Base-by-base conservation (phyloP, 1,140 invertebrate genomes). In the Cyclina sinensis region DNA sequence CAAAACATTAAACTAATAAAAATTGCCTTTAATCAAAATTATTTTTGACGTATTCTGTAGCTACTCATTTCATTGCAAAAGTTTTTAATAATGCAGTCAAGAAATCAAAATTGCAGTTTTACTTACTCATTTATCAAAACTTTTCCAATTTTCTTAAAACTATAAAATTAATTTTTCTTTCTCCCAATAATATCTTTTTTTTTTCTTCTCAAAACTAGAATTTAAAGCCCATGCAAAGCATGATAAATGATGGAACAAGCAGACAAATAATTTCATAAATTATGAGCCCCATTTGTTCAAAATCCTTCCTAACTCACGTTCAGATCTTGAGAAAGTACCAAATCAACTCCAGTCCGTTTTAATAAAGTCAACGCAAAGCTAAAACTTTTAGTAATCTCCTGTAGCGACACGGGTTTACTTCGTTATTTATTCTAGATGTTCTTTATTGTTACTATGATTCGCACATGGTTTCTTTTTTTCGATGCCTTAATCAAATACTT, bases 351-450 rank as follows among this genome's bases (percentile, higher is more conserved):
- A 11, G 54, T n/a, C 48, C 14, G 85, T 79, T 87, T 87, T 87
- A 87, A 87, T 87, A 87, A 87, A 87, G 85, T 87, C 85, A 87
- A 35, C 32, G 59, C 74, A 87, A 87, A 87, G 85, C 85, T 78
- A 80, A 78, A 68, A 21, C 85, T 30, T 62, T 68, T 43, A 80
- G n/a, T 80, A 87, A 87, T 87, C 85, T 80, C 76, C 74, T 27
- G 3, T 48, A 79, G 70, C 85, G 57, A 62, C 85, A 62, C 7
- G 59, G 57, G 18, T 87, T 80, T 35, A 80, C 46, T 48, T 59
- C 51, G 48, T 59, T 87, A 80, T 80, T 87, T 80, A 87, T 87
- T 79, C 57, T 79, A 39, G 48, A 51, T 27, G 39, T 35, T 46
- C 70, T 87, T 73, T 24, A 30, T 32, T 79, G 85, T 87, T 80